Percentiles rank a stretch among this genome's conserved stretches.
Evolutionary conservation across 2,113 vertebrate species (phyloP).

Genomic region (Centropus bengalensis): DNA sequence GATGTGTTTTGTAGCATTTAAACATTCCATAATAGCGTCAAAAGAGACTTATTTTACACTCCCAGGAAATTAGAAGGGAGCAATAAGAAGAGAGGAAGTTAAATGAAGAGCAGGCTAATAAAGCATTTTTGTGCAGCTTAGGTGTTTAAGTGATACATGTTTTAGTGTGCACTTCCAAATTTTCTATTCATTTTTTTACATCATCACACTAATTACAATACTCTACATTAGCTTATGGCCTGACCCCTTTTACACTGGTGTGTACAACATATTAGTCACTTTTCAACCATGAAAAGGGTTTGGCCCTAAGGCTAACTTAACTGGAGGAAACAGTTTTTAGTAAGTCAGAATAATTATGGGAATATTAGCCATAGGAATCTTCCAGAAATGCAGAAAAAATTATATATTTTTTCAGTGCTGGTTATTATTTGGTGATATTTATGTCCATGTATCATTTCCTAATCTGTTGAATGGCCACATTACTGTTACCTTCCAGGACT

Average conservation of each 20-base stretch:
- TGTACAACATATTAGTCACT: background rate
- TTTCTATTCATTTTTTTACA: background rate
- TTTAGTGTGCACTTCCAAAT: background rate
- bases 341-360: background rate
- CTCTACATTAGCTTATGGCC: background rate
- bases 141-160: background rate
- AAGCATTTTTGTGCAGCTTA: background rate
- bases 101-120: background rate
- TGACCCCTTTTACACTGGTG: background rate
- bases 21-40: background rate
- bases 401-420: background rate
- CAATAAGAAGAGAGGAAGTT: background rate
- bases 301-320: background rate
- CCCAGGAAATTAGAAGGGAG: background rate
- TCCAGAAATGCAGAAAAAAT: background rate
- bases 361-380: background rate
- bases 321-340: background rate
- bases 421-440: background rate
- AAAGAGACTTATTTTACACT: background rate
- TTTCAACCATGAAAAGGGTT: background rate
- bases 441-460: background rate
- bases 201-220: background rate
- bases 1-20: background rate
- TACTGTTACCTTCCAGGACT: background rate
- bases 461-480: background rate